Evolutionary conservation across 1,140 invertebrate species (phyloP), one percentile per base, ranked within the genome.

Genomic region (Drosophila aff.): DNA sequence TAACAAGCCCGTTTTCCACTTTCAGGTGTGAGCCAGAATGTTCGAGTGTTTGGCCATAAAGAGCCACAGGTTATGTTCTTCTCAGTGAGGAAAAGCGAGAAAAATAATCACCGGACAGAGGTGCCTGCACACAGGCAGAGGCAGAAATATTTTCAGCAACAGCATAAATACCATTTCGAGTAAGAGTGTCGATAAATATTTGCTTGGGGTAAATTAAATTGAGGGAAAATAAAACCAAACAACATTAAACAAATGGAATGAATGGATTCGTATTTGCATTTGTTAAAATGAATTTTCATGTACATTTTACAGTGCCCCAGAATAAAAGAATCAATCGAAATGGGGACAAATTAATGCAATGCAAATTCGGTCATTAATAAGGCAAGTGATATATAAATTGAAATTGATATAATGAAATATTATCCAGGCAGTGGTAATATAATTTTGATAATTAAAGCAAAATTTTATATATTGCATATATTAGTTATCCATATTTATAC

Each of bases 61-160:
- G 76, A 83, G 81, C 84, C 78, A 79, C 81, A 89, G 84, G 84
- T 76, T 82, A 81, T 90, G 50, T 79, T 71, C 36, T 26, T 72
- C 38, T 52, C 21, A n/a, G 16, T 31, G 50, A n/a, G 33, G 23
- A 49, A 28, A 52, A 44, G 11, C 40, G 64, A 57, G 11, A 64
- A 46, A 75, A 60, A 65, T 36, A 50, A 69, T 53, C 66, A 61
- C 62, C 68, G 40, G 47, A 72, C 41, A 44, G 40, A 55, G 26
- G 31, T 31, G 9, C 31, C 31, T 31, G 31, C 31, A 31, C 7
- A 31, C 7, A 31, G 28, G 28, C 21, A 40, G n/a, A 36, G 47
- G 65, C 33, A 62, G 4, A 9, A 68, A 66, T 33, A 38, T 3
- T 23, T 8, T 47, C 40, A 46, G 49, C 61, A 52, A n/a, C 26